Base-by-base conservation (phyloP, 2,888 invertebrate species). In the Cheiracanthium punctorium region DNA sequence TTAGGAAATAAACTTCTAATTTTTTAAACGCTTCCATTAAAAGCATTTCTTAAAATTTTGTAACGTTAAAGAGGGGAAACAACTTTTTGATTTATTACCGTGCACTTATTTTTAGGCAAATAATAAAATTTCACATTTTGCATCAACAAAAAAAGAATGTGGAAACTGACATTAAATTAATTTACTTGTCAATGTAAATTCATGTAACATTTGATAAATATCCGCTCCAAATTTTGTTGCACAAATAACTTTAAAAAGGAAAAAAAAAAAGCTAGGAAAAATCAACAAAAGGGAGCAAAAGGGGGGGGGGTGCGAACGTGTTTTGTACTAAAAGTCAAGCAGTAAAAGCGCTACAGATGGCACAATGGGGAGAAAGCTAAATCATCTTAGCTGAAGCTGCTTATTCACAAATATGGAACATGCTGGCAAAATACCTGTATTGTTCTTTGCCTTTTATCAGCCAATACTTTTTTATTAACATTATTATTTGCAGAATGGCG, bases 381-480 rank as follows among this genome's bases (percentile, higher is more conserved):
- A 30, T 41, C 69, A 52, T 43, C 8, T 14, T 12, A 67, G 30
- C n/a, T 32, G 48, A 30, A 24, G 24, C 58, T 58, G 24, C 58
- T 24, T 58, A 24, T 20, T 7, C 30, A 29, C 17, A 29, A 30
- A 73, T 8, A 43, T 14, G 7, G 52, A 77, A 65, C 82, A 84
- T 84, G 77, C 82, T 77, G 30, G 33, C 41, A 84, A 84, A 84
- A 84, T 77, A 84, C 82, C 82, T 84, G 82, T 84, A 84, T 84
- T 84, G 1, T 64, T 32, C 17, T 72, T 58, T 67, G 4, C 29
- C 29, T 65, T 37, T 41, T 58, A 82, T 70, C 75, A 69, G 71
- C 58, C n/a, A 32, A 33, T 82, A 32, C 37, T 67, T 28, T 65
- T 58, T 69, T 32, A 30, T 67, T 30, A 20, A 67, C 12, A 30